Evolutionary conservation across 2,888 invertebrate genomes (phyloP).

Genomic region (Cephus runcator): DNA sequence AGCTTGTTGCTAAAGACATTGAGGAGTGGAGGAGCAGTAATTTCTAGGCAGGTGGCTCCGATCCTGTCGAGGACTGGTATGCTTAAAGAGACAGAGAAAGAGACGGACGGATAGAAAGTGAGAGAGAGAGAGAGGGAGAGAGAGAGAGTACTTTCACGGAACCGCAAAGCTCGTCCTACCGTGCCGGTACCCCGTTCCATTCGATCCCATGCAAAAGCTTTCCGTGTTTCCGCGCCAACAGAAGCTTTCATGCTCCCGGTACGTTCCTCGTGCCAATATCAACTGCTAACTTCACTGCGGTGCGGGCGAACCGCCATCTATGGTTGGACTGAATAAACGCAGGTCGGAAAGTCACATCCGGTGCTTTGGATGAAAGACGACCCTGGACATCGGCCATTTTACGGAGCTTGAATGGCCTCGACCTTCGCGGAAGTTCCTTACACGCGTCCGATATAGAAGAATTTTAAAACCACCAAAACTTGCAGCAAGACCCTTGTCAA

Average conservation of each 20-base stretch:
- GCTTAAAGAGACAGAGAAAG: not conserved
- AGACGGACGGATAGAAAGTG: not conserved
- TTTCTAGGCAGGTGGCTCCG: not conserved
- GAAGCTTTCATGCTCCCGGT: not conserved
- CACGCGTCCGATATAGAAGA: not conserved
- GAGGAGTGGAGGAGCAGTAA: not conserved
- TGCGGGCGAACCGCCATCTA: not conserved
- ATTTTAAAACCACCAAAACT: not conserved
- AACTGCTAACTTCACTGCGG: not conserved
- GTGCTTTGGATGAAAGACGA: not conserved
- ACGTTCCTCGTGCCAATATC: not conserved
- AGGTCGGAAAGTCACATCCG: not conserved
- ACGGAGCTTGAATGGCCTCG: not conserved
- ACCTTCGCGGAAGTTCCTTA: not conserved
- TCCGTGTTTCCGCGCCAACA: not conserved
- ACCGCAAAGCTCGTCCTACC: not conserved
- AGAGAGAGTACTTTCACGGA: not conserved
- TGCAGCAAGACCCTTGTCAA: not conserved
- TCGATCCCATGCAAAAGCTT: not conserved
- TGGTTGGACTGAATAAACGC: not conserved
- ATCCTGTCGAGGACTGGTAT: not conserved
- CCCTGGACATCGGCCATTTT: not conserved
- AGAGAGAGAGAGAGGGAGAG: not conserved
- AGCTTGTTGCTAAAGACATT: not conserved
- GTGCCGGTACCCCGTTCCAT: not conserved